Evolutionary conservation across 2,797 vertebrate species (phyloP).

Genomic region (Phrynocephalus vlangalii): DNA sequence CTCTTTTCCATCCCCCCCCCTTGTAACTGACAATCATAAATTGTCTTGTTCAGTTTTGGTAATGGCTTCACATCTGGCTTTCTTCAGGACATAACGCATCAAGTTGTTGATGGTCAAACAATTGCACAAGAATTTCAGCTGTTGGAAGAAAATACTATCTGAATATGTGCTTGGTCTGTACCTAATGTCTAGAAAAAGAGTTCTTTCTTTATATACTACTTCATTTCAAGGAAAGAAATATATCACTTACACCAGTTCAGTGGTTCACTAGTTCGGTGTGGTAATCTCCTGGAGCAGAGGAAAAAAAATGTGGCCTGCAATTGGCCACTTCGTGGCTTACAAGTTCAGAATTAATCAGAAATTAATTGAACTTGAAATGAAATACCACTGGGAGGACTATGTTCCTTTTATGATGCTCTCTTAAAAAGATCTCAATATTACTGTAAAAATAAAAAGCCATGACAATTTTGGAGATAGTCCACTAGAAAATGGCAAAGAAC

Average conservation of each 20-base stretch:
- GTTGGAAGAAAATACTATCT: neutral
- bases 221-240: neutral
- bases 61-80: neutral
- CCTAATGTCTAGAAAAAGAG: neutral
- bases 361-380: neutral
- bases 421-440: neutral
- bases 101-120: neutral
- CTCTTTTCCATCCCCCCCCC: neutral
- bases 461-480: too few species aligned
- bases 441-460: too few species aligned
- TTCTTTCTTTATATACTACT: neutral
- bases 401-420: neutral
- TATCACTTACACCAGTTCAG: slow-evolving; percentile 40
- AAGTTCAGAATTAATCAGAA: neutral
- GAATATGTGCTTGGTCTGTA: too few species aligned
- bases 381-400: neutral
- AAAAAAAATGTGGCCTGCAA: neutral
- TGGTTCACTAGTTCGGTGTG: neutral
- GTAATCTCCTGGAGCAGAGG: neutral
- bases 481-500: neutral
- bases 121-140: neutral
- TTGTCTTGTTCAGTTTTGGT: neutral
- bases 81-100: neutral
- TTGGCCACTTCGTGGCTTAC: neutral
- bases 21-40: neutral